These are phyloP conservation scores for Callipepla californica DNA, from an alignment of 2,113 vertebrate genomes.

Conservation along the genomic window DNA sequence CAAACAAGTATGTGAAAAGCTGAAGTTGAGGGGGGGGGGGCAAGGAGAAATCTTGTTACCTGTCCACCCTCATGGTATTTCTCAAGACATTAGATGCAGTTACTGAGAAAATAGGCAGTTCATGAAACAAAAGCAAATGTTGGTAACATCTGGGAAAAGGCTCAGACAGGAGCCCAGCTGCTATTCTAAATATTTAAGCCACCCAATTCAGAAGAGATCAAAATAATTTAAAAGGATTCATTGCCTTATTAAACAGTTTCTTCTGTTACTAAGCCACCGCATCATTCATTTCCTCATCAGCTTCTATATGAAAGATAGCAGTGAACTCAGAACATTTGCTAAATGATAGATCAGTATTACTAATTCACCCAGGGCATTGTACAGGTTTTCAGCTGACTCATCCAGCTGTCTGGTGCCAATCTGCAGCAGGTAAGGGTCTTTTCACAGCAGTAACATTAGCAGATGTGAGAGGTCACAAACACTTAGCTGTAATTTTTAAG, in stretches of 20 bases:
- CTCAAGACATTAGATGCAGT: neutral
- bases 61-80: neutral
- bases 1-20: neutral
- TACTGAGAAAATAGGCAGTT: neutral
- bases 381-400: neutral
- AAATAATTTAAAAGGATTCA: neutral
- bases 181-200: neutral
- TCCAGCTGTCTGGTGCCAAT: neutral
- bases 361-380: neutral
- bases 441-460: neutral
- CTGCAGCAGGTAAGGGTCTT: neutral
- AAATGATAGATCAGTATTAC: neutral
- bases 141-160: neutral
- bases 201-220: neutral
- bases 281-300: neutral
- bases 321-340: neutral
- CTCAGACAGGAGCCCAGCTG: neutral
- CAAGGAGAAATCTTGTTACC: neutral
- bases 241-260: neutral
- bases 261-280: neutral
- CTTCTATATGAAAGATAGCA: neutral
- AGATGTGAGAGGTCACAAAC: rapidly evolving
- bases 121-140: neutral
- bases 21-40: neutral
- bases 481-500: neutral